Evolutionary conservation across 2,888 invertebrate species (phyloP).

Genomic region (Sphaerophoria rueppellii): DNA sequence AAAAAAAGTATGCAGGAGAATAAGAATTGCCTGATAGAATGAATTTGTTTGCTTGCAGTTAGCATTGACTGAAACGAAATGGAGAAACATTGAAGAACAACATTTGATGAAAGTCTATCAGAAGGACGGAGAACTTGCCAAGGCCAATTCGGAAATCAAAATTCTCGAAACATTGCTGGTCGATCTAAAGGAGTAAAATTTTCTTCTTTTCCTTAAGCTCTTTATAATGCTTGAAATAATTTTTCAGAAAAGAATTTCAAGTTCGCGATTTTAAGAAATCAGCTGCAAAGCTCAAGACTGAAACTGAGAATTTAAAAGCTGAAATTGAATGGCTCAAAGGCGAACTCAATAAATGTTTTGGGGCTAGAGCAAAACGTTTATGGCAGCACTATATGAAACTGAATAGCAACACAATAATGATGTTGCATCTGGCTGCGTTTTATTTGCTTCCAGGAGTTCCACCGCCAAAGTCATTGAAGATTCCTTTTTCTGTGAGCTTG

Average conservation of each 20-base stretch:
- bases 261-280: slow-evolving; percentile 54
- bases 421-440: slow-evolving; percentile 78
- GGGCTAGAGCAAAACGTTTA: slow-evolving; percentile 76
- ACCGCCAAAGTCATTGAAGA: slow-evolving; percentile 73
- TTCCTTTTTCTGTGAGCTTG: slow-evolving; percentile 37
- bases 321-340: slow-evolving; percentile 72
- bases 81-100: slow-evolving; percentile 68
- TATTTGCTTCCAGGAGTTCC: slow-evolving; percentile 78
- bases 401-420: slow-evolving; percentile 76
- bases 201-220: too few species aligned
- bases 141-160: slow-evolving; percentile 66
- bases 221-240: background rate
- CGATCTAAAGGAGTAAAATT: slow-evolving; percentile 73
- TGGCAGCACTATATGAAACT: slow-evolving; percentile 75
- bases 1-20: too few species aligned
- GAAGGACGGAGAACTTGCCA: slow-evolving; percentile 46
- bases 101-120: slow-evolving; percentile 29
- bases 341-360: slow-evolving; percentile 77
- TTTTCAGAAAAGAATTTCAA: slow-evolving; percentile 74
- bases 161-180: slow-evolving; percentile 64
- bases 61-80: slow-evolving; percentile 62
- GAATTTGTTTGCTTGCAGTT: slow-evolving; percentile 64
- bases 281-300: slow-evolving; percentile 69
- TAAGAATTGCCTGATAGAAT: too few species aligned
- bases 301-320: slow-evolving; percentile 72